These are phyloP conservation scores for Drosophila rellima DNA, from an alignment of 2,888 invertebrate species.

Conservation along the genomic window DNA sequence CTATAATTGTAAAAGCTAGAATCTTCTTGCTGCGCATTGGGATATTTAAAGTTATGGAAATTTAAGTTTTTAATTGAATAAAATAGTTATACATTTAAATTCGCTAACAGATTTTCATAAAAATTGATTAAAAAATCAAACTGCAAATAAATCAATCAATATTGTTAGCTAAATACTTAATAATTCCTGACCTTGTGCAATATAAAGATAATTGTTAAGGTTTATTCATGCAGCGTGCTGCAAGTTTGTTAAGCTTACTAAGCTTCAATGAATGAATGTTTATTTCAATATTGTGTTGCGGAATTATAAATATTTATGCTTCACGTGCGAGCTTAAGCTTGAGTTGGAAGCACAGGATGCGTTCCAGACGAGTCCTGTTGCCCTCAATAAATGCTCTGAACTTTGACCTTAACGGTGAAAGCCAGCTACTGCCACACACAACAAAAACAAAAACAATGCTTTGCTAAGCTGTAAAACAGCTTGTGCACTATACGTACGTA, in stretches of 20 bases:
- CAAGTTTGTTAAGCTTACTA: conserved; percentile 30
- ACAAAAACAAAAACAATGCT: conserved; percentile 35
- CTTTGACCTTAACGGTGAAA: conserved; percentile 64
- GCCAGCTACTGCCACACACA: conserved; percentile 29
- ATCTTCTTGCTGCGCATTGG: too few species aligned
- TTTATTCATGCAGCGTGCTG: neutral
- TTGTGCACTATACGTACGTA: conserved; percentile 30
- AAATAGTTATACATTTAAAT: neutral
- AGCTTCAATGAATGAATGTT: conserved; percentile 24
- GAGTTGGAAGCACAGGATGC: conserved; percentile 28
- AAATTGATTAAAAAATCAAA: neutral
- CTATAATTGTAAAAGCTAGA: too few species aligned
- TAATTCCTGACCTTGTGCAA: conserved; percentile 2
- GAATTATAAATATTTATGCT: conserved; percentile 45
- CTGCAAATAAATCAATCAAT: neutral
- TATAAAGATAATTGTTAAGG: neutral
- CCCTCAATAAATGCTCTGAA: conserved; percentile 50
- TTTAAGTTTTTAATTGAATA: neutral
- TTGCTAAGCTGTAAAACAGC: conserved; percentile 66
- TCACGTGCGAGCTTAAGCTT: conserved; percentile 50
- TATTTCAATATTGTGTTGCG: conserved; percentile 24
- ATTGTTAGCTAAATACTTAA: too few species aligned
- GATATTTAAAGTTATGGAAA: too few species aligned
- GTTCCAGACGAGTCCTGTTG: conserved; percentile 12
- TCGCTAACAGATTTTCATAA: neutral